Percentiles rank a stretch among this genome's conserved stretches.
Evolutionary conservation across 1,140 invertebrate genomes (phyloP).

Genomic region (Hesperophylax magnus): DNA sequence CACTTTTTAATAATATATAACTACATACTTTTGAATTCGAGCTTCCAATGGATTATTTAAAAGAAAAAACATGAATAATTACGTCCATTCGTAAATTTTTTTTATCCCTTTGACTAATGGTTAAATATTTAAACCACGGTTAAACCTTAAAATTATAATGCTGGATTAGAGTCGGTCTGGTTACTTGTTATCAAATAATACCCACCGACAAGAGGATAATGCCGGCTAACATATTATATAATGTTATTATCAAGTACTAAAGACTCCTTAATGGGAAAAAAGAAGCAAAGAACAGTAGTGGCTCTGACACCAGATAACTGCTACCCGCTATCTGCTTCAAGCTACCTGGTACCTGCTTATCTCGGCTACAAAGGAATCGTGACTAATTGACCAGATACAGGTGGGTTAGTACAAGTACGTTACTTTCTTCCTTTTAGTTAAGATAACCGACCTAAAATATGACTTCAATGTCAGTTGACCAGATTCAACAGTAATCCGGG

Average conservation of each 20-base stretch:
- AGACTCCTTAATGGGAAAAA: constrained; percentile 12
- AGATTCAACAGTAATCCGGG: constrained; percentile 4
- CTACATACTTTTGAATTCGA: too few species aligned
- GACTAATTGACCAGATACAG: constrained; percentile 46
- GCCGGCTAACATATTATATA: constrained; percentile 34
- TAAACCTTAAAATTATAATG: too few species aligned
- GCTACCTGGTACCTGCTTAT: constrained; percentile 15
- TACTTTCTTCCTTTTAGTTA: constrained; percentile 46
- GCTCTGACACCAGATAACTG: too few species aligned
- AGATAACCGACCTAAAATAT: background rate
- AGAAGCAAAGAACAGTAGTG: constrained; percentile 21
- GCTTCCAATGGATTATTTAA: too few species aligned
- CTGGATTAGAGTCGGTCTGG: background rate
- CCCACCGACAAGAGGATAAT: constrained; percentile 39
- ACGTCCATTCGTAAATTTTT: too few species aligned
- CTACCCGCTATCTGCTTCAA: too few species aligned
- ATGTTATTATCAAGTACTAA: constrained; percentile 7
- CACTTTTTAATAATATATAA: too few species aligned
- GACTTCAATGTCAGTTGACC: constrained; percentile 14
- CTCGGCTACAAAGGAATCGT: constrained; percentile 39
- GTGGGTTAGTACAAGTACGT: background rate
- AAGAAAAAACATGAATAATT: too few species aligned
- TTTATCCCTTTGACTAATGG: too few species aligned
- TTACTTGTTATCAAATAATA: background rate
- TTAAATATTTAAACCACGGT: too few species aligned